A percentile compares a stretch with the other conserved stretches of the same genome.
These are phyloP conservation scores for Lagodon rhomboides DNA, from an alignment of 2,797 vertebrate species.

Conservation along the genomic window DNA sequence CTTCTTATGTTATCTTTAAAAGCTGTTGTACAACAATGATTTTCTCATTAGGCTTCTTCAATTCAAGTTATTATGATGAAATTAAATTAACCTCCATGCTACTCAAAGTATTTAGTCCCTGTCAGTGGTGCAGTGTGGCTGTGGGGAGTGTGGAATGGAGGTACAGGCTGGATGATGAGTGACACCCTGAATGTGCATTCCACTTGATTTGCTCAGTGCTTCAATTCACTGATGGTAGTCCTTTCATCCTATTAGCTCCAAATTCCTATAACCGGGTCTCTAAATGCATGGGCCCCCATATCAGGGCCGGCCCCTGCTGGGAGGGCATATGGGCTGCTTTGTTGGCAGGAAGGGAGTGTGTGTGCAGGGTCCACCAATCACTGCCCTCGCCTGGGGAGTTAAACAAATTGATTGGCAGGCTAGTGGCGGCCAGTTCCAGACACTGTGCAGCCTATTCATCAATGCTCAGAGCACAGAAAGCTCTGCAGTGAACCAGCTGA, in stretches of 20 bases:
- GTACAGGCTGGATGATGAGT: conserved; percentile 54
- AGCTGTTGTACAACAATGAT: not conserved
- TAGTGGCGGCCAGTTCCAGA: conserved; percentile 73
- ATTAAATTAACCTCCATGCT: conserved; percentile 23
- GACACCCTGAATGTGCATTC: conserved; percentile 78
- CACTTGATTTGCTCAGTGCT: conserved; percentile 76
- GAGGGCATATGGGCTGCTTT: conserved; percentile 87
- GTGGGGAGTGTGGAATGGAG: conserved; percentile 39
- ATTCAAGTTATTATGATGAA: conserved; percentile 25
- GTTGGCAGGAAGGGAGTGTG: conserved; percentile 79
- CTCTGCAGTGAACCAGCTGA: conserved; percentile 51
- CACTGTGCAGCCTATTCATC: conserved; percentile 74
- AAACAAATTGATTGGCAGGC: conserved; percentile 89
- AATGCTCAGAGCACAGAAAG: conserved; percentile 50
- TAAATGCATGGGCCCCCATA: conserved; percentile 80
- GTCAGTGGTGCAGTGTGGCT: conserved; percentile 6
- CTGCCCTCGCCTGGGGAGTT: conserved; percentile 84
- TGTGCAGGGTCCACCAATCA: conserved; percentile 82
- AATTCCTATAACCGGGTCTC: conserved; percentile 83
- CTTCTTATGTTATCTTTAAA: not conserved
- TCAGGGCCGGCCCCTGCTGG: conserved; percentile 78
- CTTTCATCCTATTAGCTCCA: conserved; percentile 83
- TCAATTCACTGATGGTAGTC: conserved; percentile 78
- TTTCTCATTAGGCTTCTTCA: conserved; percentile 19
- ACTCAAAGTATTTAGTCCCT: conserved; percentile 2